These are phyloP conservation scores for Anguilla pacifica DNA, from an alignment of 2,797 vertebrate genomes.

Conservation along the genomic window DNA sequence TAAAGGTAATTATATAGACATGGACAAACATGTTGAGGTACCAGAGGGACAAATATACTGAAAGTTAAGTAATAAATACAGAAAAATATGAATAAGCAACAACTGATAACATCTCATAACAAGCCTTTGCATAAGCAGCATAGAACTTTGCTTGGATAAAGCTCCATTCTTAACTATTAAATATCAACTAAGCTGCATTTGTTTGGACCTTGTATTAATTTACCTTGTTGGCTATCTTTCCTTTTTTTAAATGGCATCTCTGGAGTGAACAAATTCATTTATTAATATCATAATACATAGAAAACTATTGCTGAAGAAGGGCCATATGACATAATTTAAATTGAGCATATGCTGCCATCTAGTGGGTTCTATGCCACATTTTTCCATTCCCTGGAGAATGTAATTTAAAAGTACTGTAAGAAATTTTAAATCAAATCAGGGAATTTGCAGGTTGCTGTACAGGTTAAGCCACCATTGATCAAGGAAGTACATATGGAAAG, in stretches of 20 bases:
- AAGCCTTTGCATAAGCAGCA: neutral
- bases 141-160: neutral
- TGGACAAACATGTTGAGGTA: neutral
- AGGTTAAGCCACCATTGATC: neutral
- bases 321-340: neutral
- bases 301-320: neutral
- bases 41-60: neutral
- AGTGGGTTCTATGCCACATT: neutral
- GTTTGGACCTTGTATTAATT: neutral
- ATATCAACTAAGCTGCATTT: neutral
- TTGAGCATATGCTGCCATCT: slow-evolving; percentile 16
- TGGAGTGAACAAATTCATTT: neutral
- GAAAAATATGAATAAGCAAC: neutral
- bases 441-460: neutral
- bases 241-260: neutral
- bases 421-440: neutral
- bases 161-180: neutral
- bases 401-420: neutral
- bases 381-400: neutral
- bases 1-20: neutral
- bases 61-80: neutral
- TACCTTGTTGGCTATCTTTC: neutral
- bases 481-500: neutral
- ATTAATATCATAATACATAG: neutral
- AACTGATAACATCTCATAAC: neutral